phyloP scores from a whole-genome alignment of 1,140 invertebrate genomes.

The Diachasmimorpha longicaudata region DNA sequence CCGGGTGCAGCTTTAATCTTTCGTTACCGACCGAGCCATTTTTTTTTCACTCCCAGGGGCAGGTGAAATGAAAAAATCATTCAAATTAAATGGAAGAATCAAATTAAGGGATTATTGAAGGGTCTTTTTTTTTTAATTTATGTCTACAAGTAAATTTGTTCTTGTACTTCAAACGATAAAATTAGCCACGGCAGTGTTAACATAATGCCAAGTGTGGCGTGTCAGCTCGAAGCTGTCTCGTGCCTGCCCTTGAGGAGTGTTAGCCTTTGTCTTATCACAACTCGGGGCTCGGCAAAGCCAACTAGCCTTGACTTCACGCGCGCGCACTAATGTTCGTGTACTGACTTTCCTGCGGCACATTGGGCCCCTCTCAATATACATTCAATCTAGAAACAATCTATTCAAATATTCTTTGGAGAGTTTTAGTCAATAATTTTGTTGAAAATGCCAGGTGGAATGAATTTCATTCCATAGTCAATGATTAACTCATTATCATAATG shows the following conservation, averaged over 20 bases:
- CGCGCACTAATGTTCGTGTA: slow-evolving; percentile 35
- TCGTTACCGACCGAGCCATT: not conserved
- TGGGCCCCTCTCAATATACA: slow-evolving; percentile 29
- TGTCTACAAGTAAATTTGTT: not conserved
- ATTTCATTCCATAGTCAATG: not conserved
- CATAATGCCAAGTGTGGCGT: slow-evolving; percentile 11
- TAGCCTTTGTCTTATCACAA: slow-evolving; percentile 60
- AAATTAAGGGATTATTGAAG: too few relatives aligned
- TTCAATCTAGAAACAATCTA: not conserved
- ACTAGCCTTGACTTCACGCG: slow-evolving; percentile 56
- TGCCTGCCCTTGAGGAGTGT: slow-evolving; percentile 51
- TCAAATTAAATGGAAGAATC: too few relatives aligned
- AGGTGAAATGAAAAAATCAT: too few relatives aligned
- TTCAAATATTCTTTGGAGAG: too few relatives aligned
- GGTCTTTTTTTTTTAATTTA: not conserved
- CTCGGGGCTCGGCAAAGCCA: slow-evolving; percentile 36
- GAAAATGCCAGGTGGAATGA: too few relatives aligned
- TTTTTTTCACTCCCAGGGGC: not conserved
- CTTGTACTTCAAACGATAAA: not conserved
- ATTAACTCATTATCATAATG: not conserved
- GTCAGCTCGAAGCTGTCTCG: slow-evolving; percentile 24
- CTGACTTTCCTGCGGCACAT: slow-evolving; percentile 53
- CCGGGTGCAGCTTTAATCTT: not conserved
- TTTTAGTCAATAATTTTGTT: too few relatives aligned
- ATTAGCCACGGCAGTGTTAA: slow-evolving; percentile 5